phyloP scores from a whole-genome alignment of 2,888 invertebrate genomes.

The Mimas tiliae region DNA sequence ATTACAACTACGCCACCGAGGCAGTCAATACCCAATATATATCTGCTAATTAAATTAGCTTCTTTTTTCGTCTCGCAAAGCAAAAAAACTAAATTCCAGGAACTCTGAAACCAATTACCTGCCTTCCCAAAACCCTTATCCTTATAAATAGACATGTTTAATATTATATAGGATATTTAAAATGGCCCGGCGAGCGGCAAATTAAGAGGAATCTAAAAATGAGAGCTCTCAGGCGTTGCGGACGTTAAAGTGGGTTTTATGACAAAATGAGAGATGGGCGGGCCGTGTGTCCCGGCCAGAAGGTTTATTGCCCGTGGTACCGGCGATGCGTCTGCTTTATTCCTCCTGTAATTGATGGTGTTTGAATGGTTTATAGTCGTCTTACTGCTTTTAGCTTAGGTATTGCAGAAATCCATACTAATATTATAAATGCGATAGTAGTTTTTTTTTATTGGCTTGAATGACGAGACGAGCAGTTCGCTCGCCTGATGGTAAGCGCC shows the following conservation, averaged over 20 bases:
- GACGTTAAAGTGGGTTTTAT: constrained; percentile 52
- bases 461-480: no score
- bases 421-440: no score
- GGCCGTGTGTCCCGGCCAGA: constrained; percentile 59
- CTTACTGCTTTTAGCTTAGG: neutral
- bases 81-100: neutral
- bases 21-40: no score
- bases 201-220: constrained; percentile 43
- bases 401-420: no score
- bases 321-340: constrained; percentile 22
- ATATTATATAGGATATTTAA: constrained; percentile 20
- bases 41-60: no score
- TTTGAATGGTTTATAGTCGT: constrained; percentile 16
- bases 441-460: no score
- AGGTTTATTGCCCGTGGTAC: constrained; percentile 58
- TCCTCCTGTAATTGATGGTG: constrained; percentile 12
- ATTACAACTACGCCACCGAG: no score
- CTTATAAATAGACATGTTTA: neutral
- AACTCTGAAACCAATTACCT: neutral
- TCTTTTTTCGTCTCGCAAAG: no score
- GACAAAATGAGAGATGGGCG: constrained; percentile 68
- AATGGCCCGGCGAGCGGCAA: constrained; percentile 10
- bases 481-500: no score
- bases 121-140: neutral
- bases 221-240: constrained; percentile 40